phyloP scores from a whole-genome alignment of 2,888 invertebrate genomes.

The Isoperla grammatica region DNA sequence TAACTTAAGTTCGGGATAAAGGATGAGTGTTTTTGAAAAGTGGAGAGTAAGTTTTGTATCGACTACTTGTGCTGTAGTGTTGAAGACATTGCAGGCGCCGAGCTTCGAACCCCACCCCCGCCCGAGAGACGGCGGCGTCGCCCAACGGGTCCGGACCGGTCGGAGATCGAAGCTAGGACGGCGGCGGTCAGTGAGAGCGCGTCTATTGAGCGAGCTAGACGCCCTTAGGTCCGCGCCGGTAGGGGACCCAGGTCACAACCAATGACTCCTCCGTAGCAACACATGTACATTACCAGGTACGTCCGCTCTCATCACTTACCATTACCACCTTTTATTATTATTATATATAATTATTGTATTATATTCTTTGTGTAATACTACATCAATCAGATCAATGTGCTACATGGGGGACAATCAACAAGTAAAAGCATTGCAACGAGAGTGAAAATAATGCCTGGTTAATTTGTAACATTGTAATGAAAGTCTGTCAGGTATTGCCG shows the following conservation, averaged over 20 bases:
- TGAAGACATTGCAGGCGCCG: neutral
- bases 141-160: constrained; percentile 38
- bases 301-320: neutral
- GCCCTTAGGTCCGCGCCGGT: neutral
- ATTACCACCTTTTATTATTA: too few relatives aligned
- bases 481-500: too few relatives aligned
- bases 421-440: too few relatives aligned
- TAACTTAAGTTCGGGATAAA: too few relatives aligned
- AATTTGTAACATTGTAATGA: too few relatives aligned
- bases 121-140: neutral
- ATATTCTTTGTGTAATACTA: too few relatives aligned
- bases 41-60: neutral
- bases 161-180: constrained; percentile 22
- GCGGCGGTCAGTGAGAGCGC: constrained; percentile 3
- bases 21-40: too few relatives aligned
- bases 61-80: neutral
- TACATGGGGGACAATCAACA: too few relatives aligned
- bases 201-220: neutral
- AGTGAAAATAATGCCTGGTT: too few relatives aligned
- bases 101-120: neutral
- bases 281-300: constrained; percentile 32
- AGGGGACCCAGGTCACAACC: constrained; percentile 10
- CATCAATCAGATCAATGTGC: too few relatives aligned
- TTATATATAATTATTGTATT: too few relatives aligned
- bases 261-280: constrained; percentile 25